These are phyloP conservation scores for Diabrotica undecimpunctata DNA, from an alignment of 1,140 invertebrate species.

Conservation along the genomic window DNA sequence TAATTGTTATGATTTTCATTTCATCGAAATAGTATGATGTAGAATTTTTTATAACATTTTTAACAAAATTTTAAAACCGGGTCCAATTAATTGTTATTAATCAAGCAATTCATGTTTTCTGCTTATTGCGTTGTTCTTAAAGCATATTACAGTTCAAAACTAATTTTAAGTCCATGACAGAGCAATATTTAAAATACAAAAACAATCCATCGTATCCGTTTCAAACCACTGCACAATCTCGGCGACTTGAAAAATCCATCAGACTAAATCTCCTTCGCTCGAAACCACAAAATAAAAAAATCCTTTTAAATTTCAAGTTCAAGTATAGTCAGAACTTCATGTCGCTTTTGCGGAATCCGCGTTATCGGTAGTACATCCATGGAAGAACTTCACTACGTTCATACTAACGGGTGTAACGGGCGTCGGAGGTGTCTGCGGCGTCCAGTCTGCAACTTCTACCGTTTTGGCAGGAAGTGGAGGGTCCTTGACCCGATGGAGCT, in stretches of 20 bases:
- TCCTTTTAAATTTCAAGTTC: not conserved
- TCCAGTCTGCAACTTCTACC: conserved; percentile 17
- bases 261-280: too few relatives aligned
- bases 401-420: conserved; percentile 17
- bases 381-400: not conserved
- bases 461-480: conserved; percentile 9
- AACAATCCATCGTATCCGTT: not conserved
- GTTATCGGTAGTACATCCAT: not conserved
- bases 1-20: too few relatives aligned
- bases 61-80: too few relatives aligned
- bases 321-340: not conserved
- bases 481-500: conserved; percentile 47
- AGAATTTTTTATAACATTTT: too few relatives aligned
- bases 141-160: too few relatives aligned
- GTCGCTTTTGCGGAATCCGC: not conserved
- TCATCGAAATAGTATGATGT: too few relatives aligned
- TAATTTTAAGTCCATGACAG: not conserved
- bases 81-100: too few relatives aligned
- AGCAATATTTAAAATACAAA: not conserved
- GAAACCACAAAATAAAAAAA: not conserved
- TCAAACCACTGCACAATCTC: not conserved
- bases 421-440: conserved; percentile 30
- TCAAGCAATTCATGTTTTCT: too few relatives aligned
- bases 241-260: not conserved
- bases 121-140: too few relatives aligned